Evolutionary conservation across 1,140 invertebrate species (phyloP), one percentile per base, ranked within the genome.

Genomic region (Nautilus pompilius): DNA sequence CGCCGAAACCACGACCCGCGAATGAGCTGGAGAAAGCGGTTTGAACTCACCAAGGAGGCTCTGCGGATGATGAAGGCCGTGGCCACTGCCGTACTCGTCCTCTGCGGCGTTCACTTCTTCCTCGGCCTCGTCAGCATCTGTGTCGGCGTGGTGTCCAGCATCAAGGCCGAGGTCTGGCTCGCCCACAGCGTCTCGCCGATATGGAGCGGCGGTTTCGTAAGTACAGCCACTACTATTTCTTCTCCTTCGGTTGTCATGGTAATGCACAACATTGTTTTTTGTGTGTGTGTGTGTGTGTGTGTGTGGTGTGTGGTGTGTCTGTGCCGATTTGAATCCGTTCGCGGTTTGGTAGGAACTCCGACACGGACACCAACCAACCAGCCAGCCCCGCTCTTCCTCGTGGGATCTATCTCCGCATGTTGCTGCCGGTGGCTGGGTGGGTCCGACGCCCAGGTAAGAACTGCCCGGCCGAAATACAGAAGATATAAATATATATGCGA

Each of bases 141-240:
- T 58, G 60, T 84, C 33, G 83, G 83, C 0, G 75, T 81, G 13
- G 75, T 80, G 22, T 72, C 77, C 33, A 78, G 73, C 58, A 81
- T 81, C 56, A 71, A 77, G 48, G 79, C 81, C 0, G 79, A 81
- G 58, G 79, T 84, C 1, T 84, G 82, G 82, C 65, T 83, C 26
- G 83, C 83, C 0, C 83, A 84, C 68, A 80, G 72, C 36, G 81
- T 84, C 0, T 83, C 83, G 1, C 83, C 83, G 3, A 84, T 84
- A 58, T 84, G 83, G 83, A 82, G 79, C 58, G 82, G 83, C 1
- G 79, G 75, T 53, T 82, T 83, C 68, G 83, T 84, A 73, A 82
- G 80, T 79, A 70, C 26, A 55, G 2, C 20, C n/a, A n/a, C n/a
- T 10, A 10, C 10, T 13, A 13, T n/a, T 13, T 41, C 10, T n/a